These are phyloP conservation scores for Patiria miniata DNA, from an alignment of 35 echinoderm and acorn worm species.

Conservation along the genomic window DNA sequence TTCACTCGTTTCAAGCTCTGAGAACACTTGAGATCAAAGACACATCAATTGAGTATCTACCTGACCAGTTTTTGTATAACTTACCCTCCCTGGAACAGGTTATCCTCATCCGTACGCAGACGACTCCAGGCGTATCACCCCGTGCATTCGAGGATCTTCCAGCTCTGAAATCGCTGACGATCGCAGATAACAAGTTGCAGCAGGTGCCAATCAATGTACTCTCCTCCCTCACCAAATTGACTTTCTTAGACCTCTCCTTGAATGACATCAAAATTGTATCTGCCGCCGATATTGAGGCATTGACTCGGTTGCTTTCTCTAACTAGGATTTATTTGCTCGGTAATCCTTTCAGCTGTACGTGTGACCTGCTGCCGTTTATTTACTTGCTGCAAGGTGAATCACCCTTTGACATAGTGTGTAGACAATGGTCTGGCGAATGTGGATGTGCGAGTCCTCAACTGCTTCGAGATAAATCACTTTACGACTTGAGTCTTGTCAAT, in stretches of 20 bases:
- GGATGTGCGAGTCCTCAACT: background rate
- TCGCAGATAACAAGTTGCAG: background rate
- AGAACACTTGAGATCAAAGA: background rate
- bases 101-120: background rate
- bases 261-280: background rate
- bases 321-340: background rate
- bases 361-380: slow-evolving; percentile 9
- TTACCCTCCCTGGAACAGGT: background rate
- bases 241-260: background rate
- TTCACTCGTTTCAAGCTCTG: background rate
- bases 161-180: background rate
- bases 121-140: background rate
- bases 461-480: background rate
- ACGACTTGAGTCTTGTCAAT: background rate
- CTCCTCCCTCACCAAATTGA: background rate
- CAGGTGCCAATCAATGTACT: background rate
- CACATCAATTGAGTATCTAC: background rate
- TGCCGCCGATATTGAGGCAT: background rate
- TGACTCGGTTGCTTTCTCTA: background rate
- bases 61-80: background rate
- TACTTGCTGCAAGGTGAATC: background rate
- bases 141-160: background rate
- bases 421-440: background rate
- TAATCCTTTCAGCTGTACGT: slow-evolving; percentile 40
- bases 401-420: background rate